Evolutionary conservation across 2,888 invertebrate species (phyloP).

Genomic region (Papilio demoleus): DNA sequence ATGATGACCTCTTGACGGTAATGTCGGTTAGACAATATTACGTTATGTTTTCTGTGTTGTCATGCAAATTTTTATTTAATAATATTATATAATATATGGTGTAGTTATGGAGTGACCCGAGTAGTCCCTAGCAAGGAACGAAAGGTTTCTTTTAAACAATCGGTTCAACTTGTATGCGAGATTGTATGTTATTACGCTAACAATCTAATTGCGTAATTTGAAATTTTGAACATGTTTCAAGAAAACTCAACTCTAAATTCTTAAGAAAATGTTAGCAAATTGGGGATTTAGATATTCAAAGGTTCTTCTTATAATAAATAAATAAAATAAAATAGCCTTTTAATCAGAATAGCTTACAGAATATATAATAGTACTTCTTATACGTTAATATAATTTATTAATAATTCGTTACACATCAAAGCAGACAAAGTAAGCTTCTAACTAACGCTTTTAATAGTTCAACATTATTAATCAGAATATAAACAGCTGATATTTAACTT

Average conservation of each 20-base stretch:
- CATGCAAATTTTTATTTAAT: neutral
- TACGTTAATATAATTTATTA: neutral
- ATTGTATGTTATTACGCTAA: no score
- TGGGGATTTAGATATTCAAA: no score
- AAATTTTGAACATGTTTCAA: no score
- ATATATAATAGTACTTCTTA: no score
- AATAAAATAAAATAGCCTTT: no score
- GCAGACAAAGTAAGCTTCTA: neutral
- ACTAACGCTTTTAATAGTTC: neutral
- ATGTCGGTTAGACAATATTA: conserved; percentile 27
- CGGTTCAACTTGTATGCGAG: no score
- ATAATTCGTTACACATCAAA: neutral
- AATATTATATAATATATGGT: neutral
- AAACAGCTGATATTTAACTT: conserved; percentile 6
- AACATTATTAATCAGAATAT: neutral
- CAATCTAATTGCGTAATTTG: no score
- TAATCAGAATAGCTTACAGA: no score
- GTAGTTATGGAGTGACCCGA: neutral
- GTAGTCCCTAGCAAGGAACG: neutral
- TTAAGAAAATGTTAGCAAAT: no score
- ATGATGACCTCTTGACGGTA: conserved; percentile 31
- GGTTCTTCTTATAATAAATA: no score
- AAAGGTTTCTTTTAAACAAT: no score
- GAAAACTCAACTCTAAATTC: no score
- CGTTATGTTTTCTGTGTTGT: neutral